Evolutionary conservation across 2,113 vertebrate species (phyloP).

Genomic region (Onychorhynchus coronatus): DNA sequence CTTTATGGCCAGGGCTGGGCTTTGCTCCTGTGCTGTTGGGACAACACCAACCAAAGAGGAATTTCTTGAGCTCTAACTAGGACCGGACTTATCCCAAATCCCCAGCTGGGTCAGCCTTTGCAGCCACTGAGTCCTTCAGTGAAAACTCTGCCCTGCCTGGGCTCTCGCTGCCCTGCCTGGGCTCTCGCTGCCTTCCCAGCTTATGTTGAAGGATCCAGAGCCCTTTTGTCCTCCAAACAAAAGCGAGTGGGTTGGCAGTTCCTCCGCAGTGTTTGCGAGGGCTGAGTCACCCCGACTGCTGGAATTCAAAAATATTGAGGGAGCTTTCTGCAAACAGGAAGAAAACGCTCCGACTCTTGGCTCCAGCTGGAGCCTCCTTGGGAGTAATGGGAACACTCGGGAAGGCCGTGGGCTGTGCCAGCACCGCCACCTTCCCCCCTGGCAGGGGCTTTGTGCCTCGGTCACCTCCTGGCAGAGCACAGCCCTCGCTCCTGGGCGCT

Average conservation of each 20-base stretch:
- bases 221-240: neutral
- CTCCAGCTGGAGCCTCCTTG: neutral
- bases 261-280: neutral
- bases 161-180: neutral
- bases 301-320: neutral
- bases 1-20: neutral
- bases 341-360: neutral
- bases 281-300: neutral
- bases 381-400: accelerated
- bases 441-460: accelerated
- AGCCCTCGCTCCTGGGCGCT: neutral
- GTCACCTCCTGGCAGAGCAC: neutral
- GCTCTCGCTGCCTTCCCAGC: neutral
- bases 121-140: accelerated
- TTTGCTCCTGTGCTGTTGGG: neutral
- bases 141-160: neutral
- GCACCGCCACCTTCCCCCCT: neutral
- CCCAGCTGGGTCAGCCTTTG: neutral
- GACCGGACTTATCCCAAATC: neutral
- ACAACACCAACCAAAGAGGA: neutral
- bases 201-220: neutral
- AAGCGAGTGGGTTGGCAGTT: neutral
- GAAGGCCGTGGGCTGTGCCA: neutral
- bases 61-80: accelerated
- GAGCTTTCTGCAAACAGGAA: neutral